Evolutionary conservation across 2,888 invertebrate species (phyloP).

Genomic region (Gasteruption jaculator): DNA sequence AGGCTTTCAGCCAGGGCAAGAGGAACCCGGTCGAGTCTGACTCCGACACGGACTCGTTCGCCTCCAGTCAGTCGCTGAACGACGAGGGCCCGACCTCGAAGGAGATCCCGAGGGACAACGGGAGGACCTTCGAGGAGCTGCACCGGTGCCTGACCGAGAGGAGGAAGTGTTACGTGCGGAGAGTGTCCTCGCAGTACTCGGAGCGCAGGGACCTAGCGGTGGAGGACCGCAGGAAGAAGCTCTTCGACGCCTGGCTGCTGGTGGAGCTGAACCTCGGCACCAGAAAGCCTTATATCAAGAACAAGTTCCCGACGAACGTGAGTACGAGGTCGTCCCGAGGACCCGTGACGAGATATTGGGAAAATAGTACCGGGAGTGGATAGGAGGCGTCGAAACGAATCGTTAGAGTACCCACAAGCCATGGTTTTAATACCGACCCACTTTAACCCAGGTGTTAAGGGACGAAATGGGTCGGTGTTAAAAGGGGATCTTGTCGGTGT

Average conservation of each 20-base stretch:
- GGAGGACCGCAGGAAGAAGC: slow-evolving; percentile 42
- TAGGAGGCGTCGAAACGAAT: too few species aligned
- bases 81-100: slow-evolving; percentile 31
- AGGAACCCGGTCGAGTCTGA: slow-evolving; percentile 27
- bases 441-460: too few species aligned
- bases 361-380: too few species aligned
- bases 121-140: slow-evolving; percentile 49
- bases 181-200: slow-evolving; percentile 58
- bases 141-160: slow-evolving; percentile 60
- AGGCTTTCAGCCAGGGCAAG: slow-evolving; percentile 35
- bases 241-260: slow-evolving; percentile 67
- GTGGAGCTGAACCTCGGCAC: slow-evolving; percentile 65
- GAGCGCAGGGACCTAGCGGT: slow-evolving; percentile 43
- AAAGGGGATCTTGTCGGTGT: too few species aligned
- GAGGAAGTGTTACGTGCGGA: slow-evolving; percentile 63
- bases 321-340: slow-evolving; percentile 35
- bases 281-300: slow-evolving; percentile 67
- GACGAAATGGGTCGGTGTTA: too few species aligned
- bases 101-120: slow-evolving; percentile 26
- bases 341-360: not conserved
- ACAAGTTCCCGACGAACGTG: slow-evolving; percentile 65
- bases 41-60: slow-evolving; percentile 50
- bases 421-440: too few species aligned
- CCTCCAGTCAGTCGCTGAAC: slow-evolving; percentile 46
- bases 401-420: too few species aligned